phyloP scores from a whole-genome alignment of 2,113 vertebrate species.

The Ptilorrhoa leucosticta region DNA sequence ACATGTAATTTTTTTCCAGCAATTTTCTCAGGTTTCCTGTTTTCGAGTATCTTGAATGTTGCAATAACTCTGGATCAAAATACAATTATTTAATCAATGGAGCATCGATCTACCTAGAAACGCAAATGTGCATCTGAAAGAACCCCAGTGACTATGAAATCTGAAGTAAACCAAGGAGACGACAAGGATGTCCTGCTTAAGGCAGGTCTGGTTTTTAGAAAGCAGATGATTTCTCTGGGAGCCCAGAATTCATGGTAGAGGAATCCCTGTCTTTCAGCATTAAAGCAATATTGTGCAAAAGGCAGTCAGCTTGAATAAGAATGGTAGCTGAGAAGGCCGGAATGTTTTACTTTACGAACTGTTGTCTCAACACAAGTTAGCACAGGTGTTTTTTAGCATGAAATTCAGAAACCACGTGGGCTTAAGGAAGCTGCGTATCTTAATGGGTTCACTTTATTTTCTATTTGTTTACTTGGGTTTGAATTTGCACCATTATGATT shows the following conservation, averaged over 20 bases:
- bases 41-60: background rate
- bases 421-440: background rate
- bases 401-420: background rate
- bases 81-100: background rate
- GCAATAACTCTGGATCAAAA: background rate
- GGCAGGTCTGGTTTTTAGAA: background rate
- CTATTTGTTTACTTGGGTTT: background rate
- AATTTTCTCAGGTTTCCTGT: background rate
- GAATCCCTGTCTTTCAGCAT: background rate
- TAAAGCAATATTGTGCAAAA: background rate
- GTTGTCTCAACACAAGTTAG: background rate
- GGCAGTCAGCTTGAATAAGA: background rate
- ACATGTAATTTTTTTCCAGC: no score
- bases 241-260: background rate
- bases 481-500: background rate
- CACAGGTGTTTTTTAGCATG: background rate
- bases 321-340: background rate
- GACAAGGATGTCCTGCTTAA: background rate
- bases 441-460: background rate
- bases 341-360: background rate
- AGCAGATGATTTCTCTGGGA: background rate
- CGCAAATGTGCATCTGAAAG: background rate
- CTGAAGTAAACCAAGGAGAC: background rate
- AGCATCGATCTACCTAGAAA: background rate
- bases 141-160: background rate